Evolutionary conservation across 2,888 invertebrate genomes (phyloP).

Genomic region (Venusia cambrica): DNA sequence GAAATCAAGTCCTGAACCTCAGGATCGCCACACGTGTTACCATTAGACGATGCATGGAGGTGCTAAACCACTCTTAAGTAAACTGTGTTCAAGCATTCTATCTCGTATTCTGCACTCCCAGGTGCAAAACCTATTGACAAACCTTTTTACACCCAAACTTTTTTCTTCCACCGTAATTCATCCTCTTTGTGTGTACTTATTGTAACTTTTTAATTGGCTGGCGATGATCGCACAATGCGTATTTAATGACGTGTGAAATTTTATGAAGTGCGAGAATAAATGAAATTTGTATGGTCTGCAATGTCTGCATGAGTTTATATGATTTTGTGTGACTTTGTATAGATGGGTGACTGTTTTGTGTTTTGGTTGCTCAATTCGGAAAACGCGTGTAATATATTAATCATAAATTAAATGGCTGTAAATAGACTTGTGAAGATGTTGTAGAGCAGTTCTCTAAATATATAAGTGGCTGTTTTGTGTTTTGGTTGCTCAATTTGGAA

Average conservation of each 20-base stretch:
- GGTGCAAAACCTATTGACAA: constrained; percentile 17
- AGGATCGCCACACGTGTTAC: too few species aligned
- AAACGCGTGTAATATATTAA: too few species aligned
- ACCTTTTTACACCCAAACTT: constrained; percentile 7
- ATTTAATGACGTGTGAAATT: constrained; percentile 29
- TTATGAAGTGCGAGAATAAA: constrained; percentile 23
- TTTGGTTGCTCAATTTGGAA: constrained; percentile 28
- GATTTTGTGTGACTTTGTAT: constrained; percentile 8
- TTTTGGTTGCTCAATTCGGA: constrained; percentile 27
- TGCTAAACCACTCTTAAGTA: too few species aligned
- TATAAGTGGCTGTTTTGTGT: constrained; percentile 8
- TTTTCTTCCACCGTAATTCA: constrained; percentile 6
- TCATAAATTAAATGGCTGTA: too few species aligned
- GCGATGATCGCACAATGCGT: constrained; percentile 23
- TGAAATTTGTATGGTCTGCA: constrained; percentile 15
- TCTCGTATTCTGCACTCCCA: constrained; percentile 3
- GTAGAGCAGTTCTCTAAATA: too few species aligned
- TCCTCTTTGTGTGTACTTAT: constrained; percentile 6
- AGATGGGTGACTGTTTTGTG: constrained; percentile 9
- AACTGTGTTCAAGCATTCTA: too few species aligned
- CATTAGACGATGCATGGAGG: too few species aligned
- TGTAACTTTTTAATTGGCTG: constrained; percentile 22
- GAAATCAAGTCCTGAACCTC: too few species aligned
- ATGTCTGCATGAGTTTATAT: constrained; percentile 10
- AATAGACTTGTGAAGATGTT: too few species aligned